Evolutionary conservation across 2,113 vertebrate genomes (phyloP).

Genomic region (Pimephales promelas): DNA sequence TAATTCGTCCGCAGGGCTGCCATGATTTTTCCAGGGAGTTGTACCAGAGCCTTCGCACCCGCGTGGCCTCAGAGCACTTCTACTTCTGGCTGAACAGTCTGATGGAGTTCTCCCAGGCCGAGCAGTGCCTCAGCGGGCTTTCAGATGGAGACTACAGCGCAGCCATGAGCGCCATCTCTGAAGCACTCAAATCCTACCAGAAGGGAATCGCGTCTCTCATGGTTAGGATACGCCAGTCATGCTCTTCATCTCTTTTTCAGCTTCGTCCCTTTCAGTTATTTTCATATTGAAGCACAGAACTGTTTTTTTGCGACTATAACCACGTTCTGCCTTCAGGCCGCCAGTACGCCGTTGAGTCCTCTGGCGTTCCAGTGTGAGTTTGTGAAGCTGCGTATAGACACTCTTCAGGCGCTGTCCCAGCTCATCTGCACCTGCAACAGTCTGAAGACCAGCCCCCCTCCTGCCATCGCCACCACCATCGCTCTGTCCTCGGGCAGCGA

Average conservation of each 20-base stretch:
- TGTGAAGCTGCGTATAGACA: conserved; percentile 96
- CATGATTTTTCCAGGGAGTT: conserved; percentile 95
- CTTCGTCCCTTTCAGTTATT: background rate
- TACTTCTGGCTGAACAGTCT: conserved; percentile 99
- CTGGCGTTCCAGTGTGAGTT: conserved; percentile 97
- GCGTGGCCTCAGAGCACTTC: conserved; percentile 96
- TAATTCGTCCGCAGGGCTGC: conserved; percentile 80
- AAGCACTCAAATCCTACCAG: conserved; percentile 93
- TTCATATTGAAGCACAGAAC: background rate
- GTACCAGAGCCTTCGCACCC: conserved; percentile 92
- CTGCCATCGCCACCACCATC: conserved; percentile 93
- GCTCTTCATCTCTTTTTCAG: background rate
- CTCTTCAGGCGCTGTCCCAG: conserved; percentile 93
- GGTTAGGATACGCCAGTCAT: conserved; percentile 73
- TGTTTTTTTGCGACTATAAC: background rate
- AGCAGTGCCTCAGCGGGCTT: conserved; percentile 87
- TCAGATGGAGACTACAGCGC: conserved; percentile 88
- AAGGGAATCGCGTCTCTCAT: conserved; percentile 96
- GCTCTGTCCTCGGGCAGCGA: conserved; percentile 92
- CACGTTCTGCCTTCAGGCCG: conserved; percentile 78
- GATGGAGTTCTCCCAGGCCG: conserved; percentile 95
- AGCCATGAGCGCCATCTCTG: conserved; percentile 89
- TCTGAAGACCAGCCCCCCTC: conserved; percentile 95
- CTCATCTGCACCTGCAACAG: conserved; percentile 98
- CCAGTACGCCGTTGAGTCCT: conserved; percentile 94